Evolutionary conservation across 2,888 invertebrate species (phyloP).

Genomic region (Diachrysia chrysitis): DNA sequence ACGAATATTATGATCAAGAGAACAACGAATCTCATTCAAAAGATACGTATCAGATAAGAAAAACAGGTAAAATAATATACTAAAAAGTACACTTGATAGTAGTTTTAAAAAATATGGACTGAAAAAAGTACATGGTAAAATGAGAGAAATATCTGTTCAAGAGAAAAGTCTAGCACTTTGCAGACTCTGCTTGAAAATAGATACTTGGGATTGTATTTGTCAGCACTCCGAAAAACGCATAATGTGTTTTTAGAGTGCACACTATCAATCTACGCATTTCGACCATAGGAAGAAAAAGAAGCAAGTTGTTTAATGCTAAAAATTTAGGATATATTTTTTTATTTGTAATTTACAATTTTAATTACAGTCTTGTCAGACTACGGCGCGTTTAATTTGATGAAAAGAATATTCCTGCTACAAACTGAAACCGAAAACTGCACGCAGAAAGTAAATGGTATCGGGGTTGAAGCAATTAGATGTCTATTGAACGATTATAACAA

Average conservation of each 20-base stretch:
- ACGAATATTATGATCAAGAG: conserved; percentile 83
- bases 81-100: background rate
- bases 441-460: conserved; percentile 77
- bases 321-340: background rate
- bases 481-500: conserved; percentile 56
- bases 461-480: conserved; percentile 64
- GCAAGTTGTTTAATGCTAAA: too few species aligned
- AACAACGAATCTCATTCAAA: conserved; percentile 68
- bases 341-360: conserved; percentile 5
- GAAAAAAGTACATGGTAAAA: too few species aligned
- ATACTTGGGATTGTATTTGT: too few species aligned
- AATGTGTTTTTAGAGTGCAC: too few species aligned
- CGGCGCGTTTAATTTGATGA: conserved; percentile 32
- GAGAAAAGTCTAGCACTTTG: too few species aligned
- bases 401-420: conserved; percentile 31
- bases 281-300: too few species aligned
- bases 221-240: too few species aligned
- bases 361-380: conserved; percentile 17
- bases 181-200: background rate
- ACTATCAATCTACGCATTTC: too few species aligned
- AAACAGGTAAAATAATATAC: conserved; percentile 49
- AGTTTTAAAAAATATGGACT: background rate
- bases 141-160: too few species aligned
- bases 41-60: conserved; percentile 71
- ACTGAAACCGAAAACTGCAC: conserved; percentile 55